Evolutionary conservation across 1,140 invertebrate species (phyloP), one percentile per base, ranked within the genome.

Genomic region (Sogatella furcifera): DNA sequence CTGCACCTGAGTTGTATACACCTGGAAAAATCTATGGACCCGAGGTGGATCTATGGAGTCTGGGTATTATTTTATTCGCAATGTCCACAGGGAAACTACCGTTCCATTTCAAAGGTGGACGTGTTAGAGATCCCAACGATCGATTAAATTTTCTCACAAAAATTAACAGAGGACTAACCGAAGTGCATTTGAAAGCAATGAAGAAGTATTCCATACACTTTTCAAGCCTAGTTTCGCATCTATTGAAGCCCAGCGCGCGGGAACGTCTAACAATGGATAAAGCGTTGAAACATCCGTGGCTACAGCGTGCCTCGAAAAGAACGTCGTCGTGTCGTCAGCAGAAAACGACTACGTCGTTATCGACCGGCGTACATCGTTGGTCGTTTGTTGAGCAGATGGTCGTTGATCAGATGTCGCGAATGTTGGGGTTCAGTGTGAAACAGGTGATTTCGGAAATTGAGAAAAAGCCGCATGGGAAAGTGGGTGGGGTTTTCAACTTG

Each of bases 11-110:
- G 71, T 72, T 88, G 11, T 86, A 86, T 62, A 70, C 80, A 24
- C 74, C 77, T 52, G 79, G 78, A 0, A 78, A 79, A 61, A 73
- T 74, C 57, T 88, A 88, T 68, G 84, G 85, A 19, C 81, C 84
- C n/a, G 84, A 86, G 72, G 81, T 88, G 11, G 86, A 88, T 68
- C 73, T 88, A 13, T 88, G 85, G 86, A 87, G 84, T 70, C 73
- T 88, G 83, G 84, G 84, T 52, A 80, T 86, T 46, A 81, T 85
- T 55, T 75, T 84, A 60, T 86, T 84, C 72, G 80, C 78, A 31
- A 84, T 85, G 81, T 75, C 81, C 59, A 76, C 82, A 1, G 85
- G 85, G 38, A 78, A 79, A 58, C 71, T 87, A 62, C 85, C 84
- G 17, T 88, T 88, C 69, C 72, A 44, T 15, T 34, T 38, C 34